Evolutionary conservation across 2,888 invertebrate genomes (phyloP).

Genomic region (Brassicogethes aeneus): DNA sequence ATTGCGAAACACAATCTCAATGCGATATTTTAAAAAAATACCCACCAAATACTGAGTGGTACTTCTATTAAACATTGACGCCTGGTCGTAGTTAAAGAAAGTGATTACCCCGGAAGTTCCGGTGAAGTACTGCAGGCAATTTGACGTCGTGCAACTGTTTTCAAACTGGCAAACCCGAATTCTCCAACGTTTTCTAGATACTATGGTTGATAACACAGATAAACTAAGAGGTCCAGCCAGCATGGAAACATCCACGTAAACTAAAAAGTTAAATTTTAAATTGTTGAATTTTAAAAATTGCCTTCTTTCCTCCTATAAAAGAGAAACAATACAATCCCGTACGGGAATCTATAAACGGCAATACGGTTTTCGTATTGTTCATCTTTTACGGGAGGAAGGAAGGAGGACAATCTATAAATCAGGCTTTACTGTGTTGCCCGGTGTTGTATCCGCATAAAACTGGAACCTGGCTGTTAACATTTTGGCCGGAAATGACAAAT

Average conservation of each 20-base stretch:
- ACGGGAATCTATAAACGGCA: too few species aligned
- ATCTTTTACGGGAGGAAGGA: too few species aligned
- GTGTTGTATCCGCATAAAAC: conserved; percentile 67
- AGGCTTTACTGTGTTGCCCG: conserved; percentile 61
- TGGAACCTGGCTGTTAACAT: conserved; percentile 58
- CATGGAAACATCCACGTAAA: conserved; percentile 61
- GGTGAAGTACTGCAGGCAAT: conserved; percentile 55
- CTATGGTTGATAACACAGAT: conserved; percentile 51
- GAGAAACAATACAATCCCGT: too few species aligned
- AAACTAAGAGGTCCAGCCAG: conserved; percentile 55
- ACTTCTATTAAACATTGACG: conserved; percentile 46
- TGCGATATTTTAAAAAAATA: conserved; percentile 8
- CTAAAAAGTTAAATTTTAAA: conserved; percentile 38
- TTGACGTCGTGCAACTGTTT: conserved; percentile 39
- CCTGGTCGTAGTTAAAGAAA: conserved; percentile 62
- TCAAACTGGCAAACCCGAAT: conserved; percentile 52
- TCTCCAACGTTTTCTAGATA: conserved; percentile 51
- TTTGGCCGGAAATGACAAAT: conserved; percentile 62
- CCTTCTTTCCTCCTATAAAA: too few species aligned
- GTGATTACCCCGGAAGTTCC: conserved; percentile 52
- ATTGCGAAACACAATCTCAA: too few species aligned
- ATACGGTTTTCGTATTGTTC: too few species aligned
- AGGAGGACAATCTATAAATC: too few species aligned
- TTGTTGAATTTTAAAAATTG: too few species aligned
- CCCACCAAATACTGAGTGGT: conserved; percentile 55